Evolutionary conservation across 1,140 invertebrate species (phyloP).

Genomic region (Cephus cinctus): DNA sequence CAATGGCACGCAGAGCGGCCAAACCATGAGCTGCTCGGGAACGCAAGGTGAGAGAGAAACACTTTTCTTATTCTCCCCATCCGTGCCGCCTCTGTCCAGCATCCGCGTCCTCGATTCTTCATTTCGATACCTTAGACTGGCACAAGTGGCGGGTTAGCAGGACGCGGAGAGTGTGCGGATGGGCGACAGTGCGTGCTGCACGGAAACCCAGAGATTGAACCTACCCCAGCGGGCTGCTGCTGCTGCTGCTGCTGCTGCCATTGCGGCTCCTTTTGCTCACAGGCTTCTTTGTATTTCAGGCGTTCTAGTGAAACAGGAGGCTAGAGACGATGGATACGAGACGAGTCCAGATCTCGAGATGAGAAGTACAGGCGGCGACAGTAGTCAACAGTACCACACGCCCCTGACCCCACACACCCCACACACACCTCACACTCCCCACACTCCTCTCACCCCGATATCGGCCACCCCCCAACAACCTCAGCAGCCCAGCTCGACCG

Average conservation of each 20-base stretch:
- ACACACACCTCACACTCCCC: conserved; percentile 59
- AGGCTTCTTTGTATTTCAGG: no score
- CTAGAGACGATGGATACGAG: conserved; percentile 83
- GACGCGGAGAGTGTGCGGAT: no score
- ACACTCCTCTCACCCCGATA: conserved; percentile 57
- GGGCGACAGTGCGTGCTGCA: no score
- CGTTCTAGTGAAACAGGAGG: conserved; percentile 67
- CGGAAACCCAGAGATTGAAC: no score
- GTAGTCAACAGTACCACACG: conserved; percentile 55
- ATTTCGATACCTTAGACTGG: no score
- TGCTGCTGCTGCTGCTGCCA: no score
- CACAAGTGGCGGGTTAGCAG: no score
- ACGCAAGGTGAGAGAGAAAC: conserved; percentile 19
- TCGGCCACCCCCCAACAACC: conserved; percentile 54
- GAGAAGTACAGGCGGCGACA: conserved; percentile 55
- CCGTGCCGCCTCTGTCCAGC: no score
- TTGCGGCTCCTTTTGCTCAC: no score
- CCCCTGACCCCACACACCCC: conserved; percentile 58
- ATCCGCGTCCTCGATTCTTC: no score
- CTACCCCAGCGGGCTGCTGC: no score
- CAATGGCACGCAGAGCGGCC: conserved; percentile 45
- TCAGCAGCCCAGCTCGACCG: conserved; percentile 51
- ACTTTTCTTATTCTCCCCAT: no score
- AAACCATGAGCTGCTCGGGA: conserved; percentile 46
- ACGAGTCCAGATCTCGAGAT: conserved; percentile 77